Evolutionary conservation across 2,113 vertebrate genomes (phyloP), one percentile per base, ranked within the genome.

Genomic region (Gallinago jamesoni): DNA sequence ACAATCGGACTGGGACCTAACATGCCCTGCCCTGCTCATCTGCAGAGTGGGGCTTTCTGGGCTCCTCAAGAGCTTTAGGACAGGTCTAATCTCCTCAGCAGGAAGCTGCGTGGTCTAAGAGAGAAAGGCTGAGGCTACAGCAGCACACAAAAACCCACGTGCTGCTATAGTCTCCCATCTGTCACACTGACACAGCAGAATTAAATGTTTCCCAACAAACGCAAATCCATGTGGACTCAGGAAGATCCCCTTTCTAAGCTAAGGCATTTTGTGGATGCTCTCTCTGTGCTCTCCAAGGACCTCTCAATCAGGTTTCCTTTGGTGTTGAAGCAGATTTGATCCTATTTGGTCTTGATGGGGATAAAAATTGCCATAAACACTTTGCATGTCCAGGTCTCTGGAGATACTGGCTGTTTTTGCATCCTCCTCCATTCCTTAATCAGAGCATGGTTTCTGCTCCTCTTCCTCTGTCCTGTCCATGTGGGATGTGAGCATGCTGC

Each of bases 161-260:
- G 82, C 57, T 91, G 6, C 57, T 77, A n/a, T 85, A 86, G 83
- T 62, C 22, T 72, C n/a, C 79, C 88, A 77, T 90, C 72, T 96
- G 64, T 88, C 83, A 92, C 75, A 50, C n/a, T 80, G 85, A 90
- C 94, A 57, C 31, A 88, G 60, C 79, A 70, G 55, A 94, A 92
- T 25, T 79, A 66, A 57, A 62, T 88, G 68, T 90, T 95, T 92
- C 72, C 33, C 87, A 55, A 86, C 83, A 84, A 90, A 93, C 94
- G 75, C n/a, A 83, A 83, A 92, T 66, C 59, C 27, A 0, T 77
- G 57, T 57, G 80, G 67, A 85, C 27, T 88, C 62, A 50, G 59
- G 79, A 93, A 88, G 74, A 88, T 83, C 59, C 21, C 31, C 12
- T 69, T 88, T 80, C 67, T 67, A 92, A 85, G 55, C 79, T 8